Conservation (phyloP, 2,888 invertebrate species). For the Ennomos quercinarius region DNA sequence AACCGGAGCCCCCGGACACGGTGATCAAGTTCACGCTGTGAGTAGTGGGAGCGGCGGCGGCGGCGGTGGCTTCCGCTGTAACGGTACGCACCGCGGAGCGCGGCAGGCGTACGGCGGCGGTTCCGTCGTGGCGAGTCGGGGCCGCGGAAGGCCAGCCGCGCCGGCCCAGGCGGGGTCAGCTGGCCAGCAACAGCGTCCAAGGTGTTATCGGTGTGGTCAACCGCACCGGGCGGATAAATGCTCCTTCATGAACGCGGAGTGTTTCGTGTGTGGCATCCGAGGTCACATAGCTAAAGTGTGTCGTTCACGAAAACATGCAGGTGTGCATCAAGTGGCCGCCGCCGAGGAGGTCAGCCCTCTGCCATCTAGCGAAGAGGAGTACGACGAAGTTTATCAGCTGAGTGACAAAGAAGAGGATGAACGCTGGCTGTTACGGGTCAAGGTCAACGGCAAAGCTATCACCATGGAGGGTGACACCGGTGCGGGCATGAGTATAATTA, state of each 20-base stretch:
- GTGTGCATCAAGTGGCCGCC: neutral
- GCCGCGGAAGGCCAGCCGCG: neutral
- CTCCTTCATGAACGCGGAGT: conserved; percentile 13
- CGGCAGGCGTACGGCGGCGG: too few relatives aligned
- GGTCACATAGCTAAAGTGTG: conserved; percentile 19
- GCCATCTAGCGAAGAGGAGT: neutral
- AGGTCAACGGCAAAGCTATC: conserved; percentile 9
- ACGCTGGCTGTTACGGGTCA: neutral
- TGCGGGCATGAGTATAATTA: conserved; percentile 25
- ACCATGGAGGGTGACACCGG: conserved; percentile 30
- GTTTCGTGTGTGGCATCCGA: conserved; percentile 18
- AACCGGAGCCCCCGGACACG: neutral
- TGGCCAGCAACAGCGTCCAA: neutral
- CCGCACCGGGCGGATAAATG: conserved; percentile 12
- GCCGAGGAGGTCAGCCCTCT: neutral
- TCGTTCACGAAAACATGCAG: conserved; percentile 1
- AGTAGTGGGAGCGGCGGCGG: too few relatives aligned
- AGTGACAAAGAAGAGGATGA: neutral
- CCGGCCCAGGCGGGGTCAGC: neutral
- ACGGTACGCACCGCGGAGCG: neutral
- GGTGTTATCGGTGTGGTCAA: conserved; percentile 11
- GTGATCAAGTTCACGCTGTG: neutral
- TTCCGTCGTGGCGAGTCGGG: neutral
- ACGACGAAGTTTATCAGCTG: neutral
- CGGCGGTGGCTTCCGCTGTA: neutral